Base-by-base conservation (phyloP, 2,797 vertebrate genomes). In the Botia kubotai region DNA sequence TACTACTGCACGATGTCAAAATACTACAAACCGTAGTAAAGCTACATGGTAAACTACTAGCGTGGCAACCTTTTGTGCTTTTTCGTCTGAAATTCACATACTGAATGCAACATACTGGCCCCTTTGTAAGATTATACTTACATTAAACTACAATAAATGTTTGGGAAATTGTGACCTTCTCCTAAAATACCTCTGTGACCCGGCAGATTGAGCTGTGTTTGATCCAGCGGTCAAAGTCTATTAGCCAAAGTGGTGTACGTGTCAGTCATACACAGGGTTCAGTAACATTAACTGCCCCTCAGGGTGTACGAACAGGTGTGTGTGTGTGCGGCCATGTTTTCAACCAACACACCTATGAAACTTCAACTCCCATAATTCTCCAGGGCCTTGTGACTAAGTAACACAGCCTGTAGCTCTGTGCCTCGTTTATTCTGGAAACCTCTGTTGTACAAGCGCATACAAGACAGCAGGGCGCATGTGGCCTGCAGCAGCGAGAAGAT, bases 291-390 rank as follows among this genome's bases (percentile, higher is more conserved):
- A 55, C 77, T 48, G 71, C 67, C 12, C 36, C 29, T 8, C 21
- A 66, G 62, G 75, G 75, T 21, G 53, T 70, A 5, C 5, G 12
- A 16, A 57, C 57, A 57, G 46, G 72, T 62, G 58, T 72, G 68
- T 29, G 8, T 46, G 58, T 72, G 68, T 29, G 8, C 10, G 23
- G 76, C 29, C 36, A 4, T 7, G n/a, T 33, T 58, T 50, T 39
- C 57, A 73, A 60, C n/a, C 19, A 5, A 21, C 52, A 69, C 50
- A 55, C n/a, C 19, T 26, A 3, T 33, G 12, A 50, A 69, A 75
- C 72, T 71, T 75, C 77, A 81, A 46, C 29, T 60, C 33, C 65
- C 78, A 77, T 53, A n/a, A 50, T 72, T 19, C 57, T 60, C 60
- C 1, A 21, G 50, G 26, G 48, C 39, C 58, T 23, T 29, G 13